Conservation (phyloP, 2,797 vertebrate species). For the Lindbergichthys nudifrons region DNA sequence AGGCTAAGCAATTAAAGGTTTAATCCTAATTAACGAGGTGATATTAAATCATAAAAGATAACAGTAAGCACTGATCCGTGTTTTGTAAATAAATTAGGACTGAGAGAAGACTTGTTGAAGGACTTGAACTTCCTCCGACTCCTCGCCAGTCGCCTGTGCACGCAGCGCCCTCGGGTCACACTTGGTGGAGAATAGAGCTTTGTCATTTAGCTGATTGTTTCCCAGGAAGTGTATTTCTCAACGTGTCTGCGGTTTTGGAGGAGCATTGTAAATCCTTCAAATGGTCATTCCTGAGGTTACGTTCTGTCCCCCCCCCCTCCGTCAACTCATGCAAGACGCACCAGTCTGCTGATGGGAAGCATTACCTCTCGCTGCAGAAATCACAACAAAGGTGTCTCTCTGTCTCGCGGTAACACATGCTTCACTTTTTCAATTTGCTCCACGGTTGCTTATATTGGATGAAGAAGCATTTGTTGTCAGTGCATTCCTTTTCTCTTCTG, state of each 20-base stretch:
- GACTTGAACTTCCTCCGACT: constrained; percentile 21
- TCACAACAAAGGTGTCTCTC: constrained; percentile 55
- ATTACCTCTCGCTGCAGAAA: constrained; percentile 37
- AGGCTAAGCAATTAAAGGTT: constrained; percentile 27
- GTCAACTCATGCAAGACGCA: constrained; percentile 51
- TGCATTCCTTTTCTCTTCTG: constrained; percentile 48
- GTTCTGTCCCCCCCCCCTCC: constrained; percentile 12
- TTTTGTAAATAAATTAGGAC: constrained; percentile 56
- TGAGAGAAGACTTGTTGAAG: constrained; percentile 52
- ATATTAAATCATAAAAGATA: constrained; percentile 42
- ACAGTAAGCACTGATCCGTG: constrained; percentile 36
- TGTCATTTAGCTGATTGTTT: constrained; percentile 71
- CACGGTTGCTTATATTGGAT: constrained; percentile 33
- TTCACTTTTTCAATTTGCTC: constrained; percentile 30
- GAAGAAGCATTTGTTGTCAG: constrained; percentile 53
- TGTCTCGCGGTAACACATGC: constrained; percentile 30
- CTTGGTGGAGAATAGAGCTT: constrained; percentile 47
- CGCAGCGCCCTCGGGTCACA: constrained; percentile 52
- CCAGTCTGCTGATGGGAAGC: constrained; percentile 53
- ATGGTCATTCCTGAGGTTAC: constrained; percentile 72
- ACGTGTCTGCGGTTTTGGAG: constrained; percentile 62
- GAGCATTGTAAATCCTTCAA: constrained; percentile 68
- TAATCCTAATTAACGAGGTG: constrained; percentile 27
- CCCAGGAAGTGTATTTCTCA: constrained; percentile 72
- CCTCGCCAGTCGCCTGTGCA: constrained; percentile 45